phyloP scores from a whole-genome alignment of 2,888 invertebrate species.

The Eueremaeus valkanovi region DNA sequence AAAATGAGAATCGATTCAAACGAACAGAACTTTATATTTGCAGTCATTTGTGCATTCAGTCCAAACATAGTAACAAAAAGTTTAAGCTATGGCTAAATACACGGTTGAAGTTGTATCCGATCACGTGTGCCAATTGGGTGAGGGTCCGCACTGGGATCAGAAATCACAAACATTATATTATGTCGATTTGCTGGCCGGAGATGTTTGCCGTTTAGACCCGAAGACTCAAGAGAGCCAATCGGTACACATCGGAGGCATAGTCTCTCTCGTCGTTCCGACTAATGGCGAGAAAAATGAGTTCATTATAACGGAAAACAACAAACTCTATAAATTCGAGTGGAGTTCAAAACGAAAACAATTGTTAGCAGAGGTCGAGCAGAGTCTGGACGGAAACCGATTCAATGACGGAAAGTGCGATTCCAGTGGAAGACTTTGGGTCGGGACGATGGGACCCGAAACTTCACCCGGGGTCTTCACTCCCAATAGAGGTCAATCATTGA shows the following conservation, averaged over 20 bases:
- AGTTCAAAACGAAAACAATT: constrained; percentile 39
- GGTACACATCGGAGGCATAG: constrained; percentile 44
- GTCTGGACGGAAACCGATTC: constrained; percentile 54
- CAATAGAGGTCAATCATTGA: constrained; percentile 30
- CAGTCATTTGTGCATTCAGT: too few species aligned
- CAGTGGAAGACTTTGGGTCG: constrained; percentile 68
- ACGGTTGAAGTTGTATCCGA: constrained; percentile 6
- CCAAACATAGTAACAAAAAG: too few species aligned
- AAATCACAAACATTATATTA: constrained; percentile 43
- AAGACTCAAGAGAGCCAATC: constrained; percentile 28
- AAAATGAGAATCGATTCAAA: too few species aligned
- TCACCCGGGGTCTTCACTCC: constrained; percentile 39
- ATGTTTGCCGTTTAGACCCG: constrained; percentile 31
- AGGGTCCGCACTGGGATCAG: constrained; percentile 48
- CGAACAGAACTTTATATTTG: too few species aligned
- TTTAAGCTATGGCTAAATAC: constrained; percentile 13
- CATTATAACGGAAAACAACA: constrained; percentile 42
- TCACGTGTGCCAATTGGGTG: constrained; percentile 42
- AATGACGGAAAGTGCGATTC: constrained; percentile 77
- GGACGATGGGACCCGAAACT: constrained; percentile 53
- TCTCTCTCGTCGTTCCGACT: constrained; percentile 45
- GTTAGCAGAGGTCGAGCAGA: neutral
- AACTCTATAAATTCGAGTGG: constrained; percentile 42
- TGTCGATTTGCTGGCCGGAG: constrained; percentile 47
- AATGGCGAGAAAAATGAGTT: constrained; percentile 39